Base-by-base conservation (phyloP, 2,797 vertebrate species). In the Microctenopoma stevenorrisi region DNA sequence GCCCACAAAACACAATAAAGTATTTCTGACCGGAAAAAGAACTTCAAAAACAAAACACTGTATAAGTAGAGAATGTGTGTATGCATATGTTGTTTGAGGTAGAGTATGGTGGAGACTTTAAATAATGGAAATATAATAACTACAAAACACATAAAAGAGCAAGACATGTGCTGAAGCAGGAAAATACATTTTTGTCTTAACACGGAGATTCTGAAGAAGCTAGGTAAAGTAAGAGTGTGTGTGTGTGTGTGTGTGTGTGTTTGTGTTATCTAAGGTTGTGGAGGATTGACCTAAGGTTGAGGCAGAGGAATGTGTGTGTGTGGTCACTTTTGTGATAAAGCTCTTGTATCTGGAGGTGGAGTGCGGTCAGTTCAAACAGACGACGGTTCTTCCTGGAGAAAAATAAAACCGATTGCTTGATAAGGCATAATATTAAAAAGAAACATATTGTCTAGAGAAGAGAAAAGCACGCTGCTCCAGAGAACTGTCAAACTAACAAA, bases 331-430 rank as follows among this genome's bases (percentile, higher is more conserved):
- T 94, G 68, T 92, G 93, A 66, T 91, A 91, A 47, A 96, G 91
- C 68, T 97, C 96, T 85, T 94, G 92, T 79, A 97, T 92, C 72
- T 92, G 84, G 40, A 94, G 88, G 56, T 94, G 95, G 76, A 98
- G 88, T 11, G 91, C 90, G 67, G 93, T 96, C 5, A 91, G 76
- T 77, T 96, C 94, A 91, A 97, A 97, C 81, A 96, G 93, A 84
- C 93, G 94, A 77, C 92, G 95, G 88, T 96, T 99, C 86, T 90
- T 80, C 64, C 83, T 89, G 75, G 25, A 78, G 3, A 48, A 64
- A 51, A 51, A 76, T 12, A 63, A 40, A 66, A 33, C 64, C 0
- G 38, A 35, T 4, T 14, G 50, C 16, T 4, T 3, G 8, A 22
- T 68, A 35, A 74, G 42, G 22, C 47, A 11, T 16, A 4, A 60